phyloP scores from a whole-genome alignment of 2,113 vertebrate species.

The Dipodomys spectabilis region DNA sequence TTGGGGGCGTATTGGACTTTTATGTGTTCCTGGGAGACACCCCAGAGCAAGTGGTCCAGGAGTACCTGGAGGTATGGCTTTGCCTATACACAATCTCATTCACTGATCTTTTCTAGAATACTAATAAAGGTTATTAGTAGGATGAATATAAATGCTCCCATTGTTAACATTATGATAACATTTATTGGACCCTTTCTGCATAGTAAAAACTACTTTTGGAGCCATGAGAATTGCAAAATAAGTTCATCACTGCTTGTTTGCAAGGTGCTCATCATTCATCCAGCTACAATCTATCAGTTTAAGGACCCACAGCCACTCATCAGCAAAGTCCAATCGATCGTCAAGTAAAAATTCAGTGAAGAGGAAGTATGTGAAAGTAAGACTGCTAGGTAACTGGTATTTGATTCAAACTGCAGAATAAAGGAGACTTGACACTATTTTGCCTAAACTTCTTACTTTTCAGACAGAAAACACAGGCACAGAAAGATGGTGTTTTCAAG shows the following conservation, averaged over 20 bases:
- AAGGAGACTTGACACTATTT: not conserved
- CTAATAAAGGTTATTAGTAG: not conserved
- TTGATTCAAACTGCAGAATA: not conserved
- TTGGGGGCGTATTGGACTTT: slow-evolving; percentile 93
- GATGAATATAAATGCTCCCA: not conserved
- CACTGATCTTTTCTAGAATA: not conserved
- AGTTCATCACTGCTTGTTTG: not conserved
- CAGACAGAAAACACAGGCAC: not conserved
- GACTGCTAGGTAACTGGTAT: not conserved
- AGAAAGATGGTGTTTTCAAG: not conserved
- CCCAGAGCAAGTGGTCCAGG: slow-evolving; percentile 92
- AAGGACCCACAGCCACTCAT: not conserved
- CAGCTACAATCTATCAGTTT: not conserved
- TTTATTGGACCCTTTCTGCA: not conserved
- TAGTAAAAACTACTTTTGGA: not conserved
- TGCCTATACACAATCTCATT: not conserved
- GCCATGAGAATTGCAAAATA: not conserved
- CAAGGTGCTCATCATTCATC: not conserved
- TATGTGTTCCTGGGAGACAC: slow-evolving; percentile 91
- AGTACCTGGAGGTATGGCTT: slow-evolving; percentile 89
- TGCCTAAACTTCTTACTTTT: not conserved
- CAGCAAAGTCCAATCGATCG: not conserved
- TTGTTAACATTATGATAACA: not conserved
- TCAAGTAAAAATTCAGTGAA: not conserved
- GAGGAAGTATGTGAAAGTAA: not conserved